A percentile compares a stretch with the other conserved stretches of the same genome.
Conservation (phyloP, 2,797 vertebrate genomes). For the Emydoidea blandingii region DNA sequence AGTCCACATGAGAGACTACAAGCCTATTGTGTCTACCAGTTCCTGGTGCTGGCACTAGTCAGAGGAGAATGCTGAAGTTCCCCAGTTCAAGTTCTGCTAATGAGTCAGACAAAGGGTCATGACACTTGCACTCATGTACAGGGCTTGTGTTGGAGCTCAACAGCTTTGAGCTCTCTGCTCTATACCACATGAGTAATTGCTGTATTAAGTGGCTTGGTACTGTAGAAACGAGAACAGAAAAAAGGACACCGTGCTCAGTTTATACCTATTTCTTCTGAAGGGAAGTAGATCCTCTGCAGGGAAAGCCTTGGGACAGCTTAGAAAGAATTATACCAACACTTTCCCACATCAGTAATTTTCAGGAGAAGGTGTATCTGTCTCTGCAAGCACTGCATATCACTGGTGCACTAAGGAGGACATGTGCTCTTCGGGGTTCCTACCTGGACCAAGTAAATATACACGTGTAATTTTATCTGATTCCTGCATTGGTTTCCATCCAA, state of each 20-base stretch:
- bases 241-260: background rate
- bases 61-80: background rate
- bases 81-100: background rate
- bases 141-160: background rate
- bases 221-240: background rate
- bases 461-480: background rate
- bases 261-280: background rate
- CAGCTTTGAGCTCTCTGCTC: background rate
- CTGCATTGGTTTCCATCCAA: background rate
- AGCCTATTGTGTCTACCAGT: background rate
- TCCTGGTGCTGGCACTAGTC: background rate
- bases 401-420: background rate
- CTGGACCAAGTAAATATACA: slow-evolving; percentile 15
- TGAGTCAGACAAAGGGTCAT: background rate
- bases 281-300: no score
- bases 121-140: background rate
- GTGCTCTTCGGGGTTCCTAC: background rate
- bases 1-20: background rate
- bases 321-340: slow-evolving; percentile 15
- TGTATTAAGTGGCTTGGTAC: background rate
- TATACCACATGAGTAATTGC: slow-evolving; percentile 59
- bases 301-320: background rate
- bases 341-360: slow-evolving; percentile 26
- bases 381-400: background rate
- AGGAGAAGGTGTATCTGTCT: slow-evolving; percentile 7